Evolutionary conservation across 2,113 vertebrate genomes (phyloP).

Genomic region (Pongo pygmaeus): DNA sequence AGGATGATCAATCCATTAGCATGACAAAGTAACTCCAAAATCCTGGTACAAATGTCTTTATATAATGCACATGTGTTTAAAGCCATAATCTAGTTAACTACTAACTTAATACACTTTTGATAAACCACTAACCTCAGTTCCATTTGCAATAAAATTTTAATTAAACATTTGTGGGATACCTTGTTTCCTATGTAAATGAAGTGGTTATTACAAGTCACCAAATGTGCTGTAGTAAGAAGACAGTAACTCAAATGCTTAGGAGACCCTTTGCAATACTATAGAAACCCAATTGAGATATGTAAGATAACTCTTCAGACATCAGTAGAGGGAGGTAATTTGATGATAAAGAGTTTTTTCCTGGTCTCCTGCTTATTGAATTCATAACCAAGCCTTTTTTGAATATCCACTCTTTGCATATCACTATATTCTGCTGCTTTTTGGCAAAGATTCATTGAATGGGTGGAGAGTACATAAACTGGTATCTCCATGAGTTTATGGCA

Average conservation of each 20-base stretch:
- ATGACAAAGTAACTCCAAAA: not conserved
- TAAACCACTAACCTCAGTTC: not conserved
- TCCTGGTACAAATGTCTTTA: not conserved
- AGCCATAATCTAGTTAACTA: not conserved
- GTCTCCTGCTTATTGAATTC: not conserved
- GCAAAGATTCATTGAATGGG: not conserved
- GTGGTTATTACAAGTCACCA: not conserved
- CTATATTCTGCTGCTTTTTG: not conserved
- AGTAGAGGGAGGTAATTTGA: not conserved
- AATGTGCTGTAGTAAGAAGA: not conserved
- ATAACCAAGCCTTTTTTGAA: not conserved
- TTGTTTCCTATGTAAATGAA: not conserved
- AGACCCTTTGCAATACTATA: not conserved
- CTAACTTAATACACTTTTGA: not conserved
- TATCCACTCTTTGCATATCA: not conserved
- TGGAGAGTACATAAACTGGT: not conserved
- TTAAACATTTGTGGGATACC: not conserved
- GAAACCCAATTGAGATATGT: not conserved
- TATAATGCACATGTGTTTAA: not conserved
- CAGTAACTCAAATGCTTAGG: not conserved
- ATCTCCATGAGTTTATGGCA: not conserved
- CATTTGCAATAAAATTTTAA: not conserved
- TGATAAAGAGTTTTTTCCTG: not conserved
- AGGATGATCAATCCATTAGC: not conserved
- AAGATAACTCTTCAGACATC: not conserved